Conservation (phyloP, 2,888 invertebrate species). For the Esperia sulphurella region DNA sequence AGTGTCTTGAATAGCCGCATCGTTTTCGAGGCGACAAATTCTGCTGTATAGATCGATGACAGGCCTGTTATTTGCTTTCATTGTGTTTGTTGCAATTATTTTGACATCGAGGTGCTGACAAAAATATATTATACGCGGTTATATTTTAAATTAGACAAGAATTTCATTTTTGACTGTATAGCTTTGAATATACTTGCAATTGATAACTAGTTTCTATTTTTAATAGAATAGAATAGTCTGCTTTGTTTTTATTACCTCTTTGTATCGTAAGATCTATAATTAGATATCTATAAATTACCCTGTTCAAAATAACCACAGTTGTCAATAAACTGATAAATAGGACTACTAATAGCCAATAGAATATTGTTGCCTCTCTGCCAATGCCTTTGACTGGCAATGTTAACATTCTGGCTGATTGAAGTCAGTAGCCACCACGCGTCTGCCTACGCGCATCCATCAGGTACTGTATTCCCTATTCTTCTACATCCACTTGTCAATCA, state of each 20-base stretch:
- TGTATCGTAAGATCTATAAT: slow-evolving; percentile 1
- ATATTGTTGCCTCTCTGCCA: slow-evolving; percentile 16
- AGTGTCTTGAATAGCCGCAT: slow-evolving; percentile 36
- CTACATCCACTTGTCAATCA: slow-evolving; percentile 29
- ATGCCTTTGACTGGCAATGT: slow-evolving; percentile 19
- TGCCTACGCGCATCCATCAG: slow-evolving; percentile 45
- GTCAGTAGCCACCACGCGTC: slow-evolving; percentile 29
- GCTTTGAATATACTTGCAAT: background rate
- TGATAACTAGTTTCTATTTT: too few relatives aligned
- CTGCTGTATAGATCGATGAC: slow-evolving; percentile 23
- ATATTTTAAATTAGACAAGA: too few relatives aligned
- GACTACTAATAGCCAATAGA: slow-evolving; percentile 9
- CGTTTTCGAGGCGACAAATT: slow-evolving; percentile 50
- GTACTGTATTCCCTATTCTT: slow-evolving; percentile 40
- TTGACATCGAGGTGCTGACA: too few relatives aligned
- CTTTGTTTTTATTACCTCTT: background rate
- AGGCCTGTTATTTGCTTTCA: slow-evolving; percentile 19
- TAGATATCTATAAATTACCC: slow-evolving; percentile 2
- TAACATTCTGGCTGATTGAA: slow-evolving; percentile 25
- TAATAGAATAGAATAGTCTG: background rate
- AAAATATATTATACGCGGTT: too few relatives aligned
- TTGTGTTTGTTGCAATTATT: too few relatives aligned
- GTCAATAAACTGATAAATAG: slow-evolving; percentile 10
- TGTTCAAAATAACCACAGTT: background rate
- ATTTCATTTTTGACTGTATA: background rate